These are phyloP conservation scores for Dasysyrphus tricinctus DNA, from an alignment of 2,888 invertebrate species.

Conservation along the genomic window DNA sequence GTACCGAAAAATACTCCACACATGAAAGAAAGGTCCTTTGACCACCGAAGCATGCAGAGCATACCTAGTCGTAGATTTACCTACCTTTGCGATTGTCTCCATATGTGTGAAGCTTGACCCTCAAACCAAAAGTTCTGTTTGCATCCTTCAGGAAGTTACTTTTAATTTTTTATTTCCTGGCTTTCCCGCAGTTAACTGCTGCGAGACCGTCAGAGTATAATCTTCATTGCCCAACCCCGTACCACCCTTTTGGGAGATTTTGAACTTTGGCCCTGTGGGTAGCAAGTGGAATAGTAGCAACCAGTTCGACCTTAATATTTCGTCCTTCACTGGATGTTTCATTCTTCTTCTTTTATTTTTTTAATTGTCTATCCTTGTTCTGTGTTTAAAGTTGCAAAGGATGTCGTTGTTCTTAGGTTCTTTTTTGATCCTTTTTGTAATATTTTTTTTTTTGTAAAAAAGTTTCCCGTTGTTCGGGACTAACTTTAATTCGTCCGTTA, in stretches of 20 bases:
- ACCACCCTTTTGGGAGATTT: constrained; percentile 37
- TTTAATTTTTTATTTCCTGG: constrained; percentile 71
- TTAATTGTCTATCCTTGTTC: constrained; percentile 33
- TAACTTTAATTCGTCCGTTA: constrained; percentile 68
- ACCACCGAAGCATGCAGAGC: constrained; percentile 49
- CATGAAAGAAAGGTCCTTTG: constrained; percentile 34
- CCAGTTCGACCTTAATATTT: constrained; percentile 74
- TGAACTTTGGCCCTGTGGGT: constrained; percentile 63
- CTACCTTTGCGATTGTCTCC: constrained; percentile 35
- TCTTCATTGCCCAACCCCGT: constrained; percentile 29
- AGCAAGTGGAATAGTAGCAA: constrained; percentile 47
- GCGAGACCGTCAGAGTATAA: constrained; percentile 25
- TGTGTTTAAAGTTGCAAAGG: constrained; percentile 46
- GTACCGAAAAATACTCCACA: constrained; percentile 45
- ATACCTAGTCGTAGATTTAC: constrained; percentile 5
- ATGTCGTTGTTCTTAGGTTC: constrained; percentile 34
- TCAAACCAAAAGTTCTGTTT: constrained; percentile 46
- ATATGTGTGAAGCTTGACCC: constrained; percentile 60
- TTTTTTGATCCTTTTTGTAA: constrained; percentile 43
- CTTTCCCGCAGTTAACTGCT: constrained; percentile 37
- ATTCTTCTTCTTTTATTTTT: constrained; percentile 25
- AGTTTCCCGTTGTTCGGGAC: constrained; percentile 44
- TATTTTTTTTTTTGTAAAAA: constrained; percentile 28
- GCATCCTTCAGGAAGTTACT: constrained; percentile 72
- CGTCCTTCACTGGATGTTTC: constrained; percentile 53